phyloP scores from a whole-genome alignment of 2,113 vertebrate species.

The Synchiropus splendidus region DNA sequence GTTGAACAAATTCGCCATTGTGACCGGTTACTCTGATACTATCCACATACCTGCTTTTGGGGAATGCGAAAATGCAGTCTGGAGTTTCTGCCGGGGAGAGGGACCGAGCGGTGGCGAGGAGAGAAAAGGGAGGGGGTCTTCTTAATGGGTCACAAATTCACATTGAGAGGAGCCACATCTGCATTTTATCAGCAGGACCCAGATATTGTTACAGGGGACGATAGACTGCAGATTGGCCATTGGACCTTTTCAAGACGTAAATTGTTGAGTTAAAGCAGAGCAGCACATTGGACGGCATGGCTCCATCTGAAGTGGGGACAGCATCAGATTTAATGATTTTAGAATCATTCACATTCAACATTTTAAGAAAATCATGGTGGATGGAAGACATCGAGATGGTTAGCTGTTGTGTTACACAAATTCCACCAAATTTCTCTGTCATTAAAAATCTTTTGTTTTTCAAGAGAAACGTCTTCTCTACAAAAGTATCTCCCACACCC shows the following conservation, averaged over 20 bases:
- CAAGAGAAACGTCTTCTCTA: no score
- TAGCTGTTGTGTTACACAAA: no score
- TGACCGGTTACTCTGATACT: conserved; percentile 60
- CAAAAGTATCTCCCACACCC: no score
- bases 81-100: conserved; percentile 68
- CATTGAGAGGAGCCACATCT: conserved; percentile 90
- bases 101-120: conserved; percentile 50
- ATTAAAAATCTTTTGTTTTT: no score
- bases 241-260: conserved; percentile 87
- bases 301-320: no score
- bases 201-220: conserved; percentile 94
- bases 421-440: no score
- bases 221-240: conserved; percentile 94
- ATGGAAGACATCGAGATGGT: no score
- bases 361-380: no score
- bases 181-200: conserved; percentile 96
- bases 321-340: no score
- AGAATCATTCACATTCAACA: no score
- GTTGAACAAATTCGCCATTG: conserved; percentile 69
- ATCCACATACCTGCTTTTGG: conserved; percentile 65
- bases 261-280: conserved; percentile 89
- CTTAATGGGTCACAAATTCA: conserved; percentile 95
- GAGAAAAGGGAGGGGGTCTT: conserved; percentile 65
- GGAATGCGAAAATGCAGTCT: conserved; percentile 55
- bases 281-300: conserved; percentile 52